Conservation (phyloP, 2,113 vertebrate species). For the Microcebus tavaratra region DNA sequence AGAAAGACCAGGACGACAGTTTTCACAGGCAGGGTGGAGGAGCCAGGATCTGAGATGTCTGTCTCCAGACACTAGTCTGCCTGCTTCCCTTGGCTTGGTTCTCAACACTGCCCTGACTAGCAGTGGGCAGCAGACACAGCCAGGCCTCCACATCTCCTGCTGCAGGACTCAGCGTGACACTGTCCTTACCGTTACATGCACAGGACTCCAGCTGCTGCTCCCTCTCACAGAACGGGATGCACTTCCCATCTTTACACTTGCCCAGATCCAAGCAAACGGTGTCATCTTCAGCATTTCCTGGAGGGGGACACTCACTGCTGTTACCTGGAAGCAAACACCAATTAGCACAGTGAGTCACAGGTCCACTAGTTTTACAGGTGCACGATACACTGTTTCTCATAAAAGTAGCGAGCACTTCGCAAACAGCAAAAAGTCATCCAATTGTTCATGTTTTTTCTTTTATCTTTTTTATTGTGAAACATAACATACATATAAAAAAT, state of each 20-base stretch:
- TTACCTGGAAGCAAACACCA: slow-evolving; percentile 83
- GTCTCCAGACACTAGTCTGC: not conserved
- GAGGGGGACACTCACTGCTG: slow-evolving; percentile 94
- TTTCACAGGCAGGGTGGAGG: not conserved
- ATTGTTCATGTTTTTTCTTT: fast-evolving
- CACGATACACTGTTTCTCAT: not conserved
- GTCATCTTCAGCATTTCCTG: slow-evolving; percentile 88
- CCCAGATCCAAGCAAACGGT: slow-evolving; percentile 94
- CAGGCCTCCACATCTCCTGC: fast-evolving
- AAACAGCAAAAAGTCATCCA: not conserved
- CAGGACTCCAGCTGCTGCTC: slow-evolving; percentile 89
- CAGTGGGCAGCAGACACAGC: not conserved
- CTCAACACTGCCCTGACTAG: not conserved
- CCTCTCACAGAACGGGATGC: slow-evolving; percentile 95
- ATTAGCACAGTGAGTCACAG: not conserved
- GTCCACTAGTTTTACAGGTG: fast-evolving
- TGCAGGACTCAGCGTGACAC: fast-evolving
- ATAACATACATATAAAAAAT: fast-evolving
- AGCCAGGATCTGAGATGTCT: not conserved
- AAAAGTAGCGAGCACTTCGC: too few species aligned
- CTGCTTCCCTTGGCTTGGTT: not conserved
- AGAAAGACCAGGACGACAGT: not conserved
- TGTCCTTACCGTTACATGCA: slow-evolving; percentile 92
- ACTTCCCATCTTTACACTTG: slow-evolving; percentile 91
- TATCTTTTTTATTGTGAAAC: not conserved